Evolutionary conservation across 2,888 invertebrate species (phyloP).

Genomic region (Homarus gammarus): DNA sequence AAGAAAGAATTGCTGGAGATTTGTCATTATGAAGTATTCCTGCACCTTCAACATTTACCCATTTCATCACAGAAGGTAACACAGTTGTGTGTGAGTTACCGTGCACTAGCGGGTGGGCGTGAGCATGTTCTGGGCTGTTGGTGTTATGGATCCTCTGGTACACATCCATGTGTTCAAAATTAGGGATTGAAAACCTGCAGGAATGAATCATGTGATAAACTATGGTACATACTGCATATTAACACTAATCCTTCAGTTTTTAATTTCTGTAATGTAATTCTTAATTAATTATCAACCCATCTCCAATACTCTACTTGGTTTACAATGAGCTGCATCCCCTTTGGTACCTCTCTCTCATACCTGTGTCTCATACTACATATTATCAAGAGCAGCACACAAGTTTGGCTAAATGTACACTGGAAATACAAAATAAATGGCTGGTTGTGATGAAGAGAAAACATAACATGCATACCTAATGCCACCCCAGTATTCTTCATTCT

Average conservation of each 20-base stretch:
- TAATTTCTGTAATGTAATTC: too few species aligned
- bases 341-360: background rate
- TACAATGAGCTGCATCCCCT: too few species aligned
- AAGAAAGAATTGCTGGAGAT: conserved; percentile 93
- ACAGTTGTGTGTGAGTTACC: conserved; percentile 81
- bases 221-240: too few species aligned
- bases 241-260: background rate
- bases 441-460: too few species aligned
- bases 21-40: conserved; percentile 97
- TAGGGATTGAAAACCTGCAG: conserved; percentile 88
- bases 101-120: conserved; percentile 82
- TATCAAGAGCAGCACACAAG: too few species aligned
- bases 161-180: conserved; percentile 92
- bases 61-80: conserved; percentile 60
- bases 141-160: conserved; percentile 90
- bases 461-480: conserved; percentile 86
- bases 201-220: conserved; percentile 24
- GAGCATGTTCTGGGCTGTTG: conserved; percentile 85
- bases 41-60: conserved; percentile 90
- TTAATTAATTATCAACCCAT: too few species aligned
- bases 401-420: too few species aligned
- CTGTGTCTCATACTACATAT: too few species aligned
- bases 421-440: too few species aligned
- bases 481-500: conserved; percentile 92
- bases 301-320: too few species aligned